These are phyloP conservation scores for Leptoteleia sp. DNA, from an alignment of 1,140 invertebrate genomes.

Conservation along the genomic window DNA sequence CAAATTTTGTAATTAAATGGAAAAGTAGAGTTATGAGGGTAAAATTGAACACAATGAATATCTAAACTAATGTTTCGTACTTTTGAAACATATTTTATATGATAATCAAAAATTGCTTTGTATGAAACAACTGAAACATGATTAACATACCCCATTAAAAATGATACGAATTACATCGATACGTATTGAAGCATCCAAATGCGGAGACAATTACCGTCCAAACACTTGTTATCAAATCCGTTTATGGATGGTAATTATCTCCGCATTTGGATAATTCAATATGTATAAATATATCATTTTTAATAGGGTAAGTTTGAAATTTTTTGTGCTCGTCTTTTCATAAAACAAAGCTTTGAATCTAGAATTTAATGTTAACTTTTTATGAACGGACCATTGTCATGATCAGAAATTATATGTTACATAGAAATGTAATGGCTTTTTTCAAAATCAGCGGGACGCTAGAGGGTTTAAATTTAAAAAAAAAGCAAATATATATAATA, in stretches of 20 bases:
- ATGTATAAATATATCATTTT: no score
- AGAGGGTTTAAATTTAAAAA: conserved; percentile 38
- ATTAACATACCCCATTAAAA: no score
- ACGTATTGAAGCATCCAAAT: no score
- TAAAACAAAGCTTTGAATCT: conserved; percentile 31
- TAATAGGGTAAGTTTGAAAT: no score
- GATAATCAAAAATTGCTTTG: conserved; percentile 25
- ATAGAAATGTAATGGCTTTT: conserved; percentile 43
- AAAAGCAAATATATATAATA: conserved; percentile 2
- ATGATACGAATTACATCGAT: no score
- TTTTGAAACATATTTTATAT: conserved; percentile 35
- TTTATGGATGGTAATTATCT: no score
- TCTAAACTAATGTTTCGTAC: conserved; percentile 22
- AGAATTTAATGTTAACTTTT: conserved; percentile 42
- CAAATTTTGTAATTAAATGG: conserved; percentile 6
- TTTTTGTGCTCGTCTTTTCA: conserved; percentile 46
- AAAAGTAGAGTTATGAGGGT: conserved; percentile 23
- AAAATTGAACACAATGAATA: conserved; percentile 21
- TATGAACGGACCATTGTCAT: conserved; percentile 40
- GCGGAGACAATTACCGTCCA: no score
- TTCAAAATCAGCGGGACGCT: conserved; percentile 40
- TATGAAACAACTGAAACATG: conserved; percentile 30
- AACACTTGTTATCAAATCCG: conserved; percentile 45
- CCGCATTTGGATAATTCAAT: no score
- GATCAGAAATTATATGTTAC: conserved; percentile 19